Evolutionary conservation across 2,888 invertebrate species (phyloP), one percentile per base, ranked within the genome.

Genomic region (Formica aserva): DNA sequence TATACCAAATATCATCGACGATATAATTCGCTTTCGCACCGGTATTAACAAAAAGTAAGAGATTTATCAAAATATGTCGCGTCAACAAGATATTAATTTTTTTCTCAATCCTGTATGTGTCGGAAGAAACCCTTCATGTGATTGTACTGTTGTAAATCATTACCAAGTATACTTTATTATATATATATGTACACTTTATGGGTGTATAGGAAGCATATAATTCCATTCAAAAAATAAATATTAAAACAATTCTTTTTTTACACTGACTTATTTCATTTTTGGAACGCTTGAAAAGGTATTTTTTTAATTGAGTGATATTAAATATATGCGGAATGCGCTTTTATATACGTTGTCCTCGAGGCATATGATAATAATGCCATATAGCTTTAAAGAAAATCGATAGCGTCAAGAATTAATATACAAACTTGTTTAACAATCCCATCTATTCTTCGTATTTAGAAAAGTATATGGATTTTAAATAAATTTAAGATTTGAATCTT

Each of bases 161-260:
- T 62, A 38, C 38, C 32, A 63, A 67, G 48, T 69, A 69, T 69
- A 63, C 69, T 83, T 77, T 69, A 77, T 83, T 32, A 32, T 32
- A 32, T 32, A 32, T 32, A 32, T 32, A 32, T 4, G 60, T 66
- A 35, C 15, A 48, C 48, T 8, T 4, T 74, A 38, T 76, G 15
- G 26, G 52, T 13, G 38, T 66, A 29, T 9, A 55, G 5, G 5
- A 77, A 77, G 15, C 22, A 67, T 67, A 38, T 67, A 77, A 67
- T 41, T 77, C 29, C 29, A 41, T 22, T 57, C 15, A 1, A 41
- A 38, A 77, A 66, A 66, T 55, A 66, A 55, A 55, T 13, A 55
- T 55, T 55, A 13, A 45, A 15, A 55, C 26, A 41, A 22, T 29
- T 48, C 22, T 32, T 62, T 63, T 35, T 26, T 41, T 41, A 22